A percentile compares a stretch with the other conserved stretches of the same genome.
Evolutionary conservation across 2,113 vertebrate species (phyloP).

Genomic region (Atherinomorus stipes): DNA sequence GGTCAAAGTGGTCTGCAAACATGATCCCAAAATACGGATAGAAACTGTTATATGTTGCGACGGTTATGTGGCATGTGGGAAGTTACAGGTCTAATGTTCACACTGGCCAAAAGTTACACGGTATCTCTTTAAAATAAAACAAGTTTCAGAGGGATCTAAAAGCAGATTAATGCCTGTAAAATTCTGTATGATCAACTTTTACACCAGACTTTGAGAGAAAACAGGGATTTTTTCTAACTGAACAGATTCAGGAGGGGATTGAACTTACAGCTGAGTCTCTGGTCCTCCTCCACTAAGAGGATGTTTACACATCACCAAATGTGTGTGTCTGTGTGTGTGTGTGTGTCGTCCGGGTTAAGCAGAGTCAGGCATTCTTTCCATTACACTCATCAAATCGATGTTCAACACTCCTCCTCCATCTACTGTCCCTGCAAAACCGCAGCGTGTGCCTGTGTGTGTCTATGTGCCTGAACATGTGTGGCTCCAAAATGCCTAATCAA

Average conservation of each 20-base stretch:
- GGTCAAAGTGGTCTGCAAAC: no score
- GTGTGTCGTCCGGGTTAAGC: constrained; percentile 69
- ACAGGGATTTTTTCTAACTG: constrained; percentile 16
- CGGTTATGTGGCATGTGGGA: no score
- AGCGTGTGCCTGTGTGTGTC: constrained; percentile 8
- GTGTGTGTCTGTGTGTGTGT: constrained; percentile 32
- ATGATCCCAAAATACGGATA: no score
- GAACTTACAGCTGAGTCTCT: constrained; percentile 55
- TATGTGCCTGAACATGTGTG: constrained; percentile 22
- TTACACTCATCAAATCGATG: constrained; percentile 84
- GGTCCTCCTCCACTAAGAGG: constrained; percentile 69
- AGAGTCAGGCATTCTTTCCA: constrained; percentile 83
- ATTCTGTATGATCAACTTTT: background rate
- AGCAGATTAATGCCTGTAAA: background rate
- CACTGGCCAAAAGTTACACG: no score
- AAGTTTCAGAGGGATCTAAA: no score
- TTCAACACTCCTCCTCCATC: constrained; percentile 59
- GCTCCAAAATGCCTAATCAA: constrained; percentile 33
- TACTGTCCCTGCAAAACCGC: constrained; percentile 34
- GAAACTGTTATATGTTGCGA: no score
- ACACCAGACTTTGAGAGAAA: constrained; percentile 19
- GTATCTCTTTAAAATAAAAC: no score
- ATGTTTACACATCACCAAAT: constrained; percentile 65
- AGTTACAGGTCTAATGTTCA: no score
- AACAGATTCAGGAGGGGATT: constrained; percentile 45